Base-by-base conservation (phyloP, 92 coral and sea anemone genomes). In the Isaurus tuberculatus region DNA sequence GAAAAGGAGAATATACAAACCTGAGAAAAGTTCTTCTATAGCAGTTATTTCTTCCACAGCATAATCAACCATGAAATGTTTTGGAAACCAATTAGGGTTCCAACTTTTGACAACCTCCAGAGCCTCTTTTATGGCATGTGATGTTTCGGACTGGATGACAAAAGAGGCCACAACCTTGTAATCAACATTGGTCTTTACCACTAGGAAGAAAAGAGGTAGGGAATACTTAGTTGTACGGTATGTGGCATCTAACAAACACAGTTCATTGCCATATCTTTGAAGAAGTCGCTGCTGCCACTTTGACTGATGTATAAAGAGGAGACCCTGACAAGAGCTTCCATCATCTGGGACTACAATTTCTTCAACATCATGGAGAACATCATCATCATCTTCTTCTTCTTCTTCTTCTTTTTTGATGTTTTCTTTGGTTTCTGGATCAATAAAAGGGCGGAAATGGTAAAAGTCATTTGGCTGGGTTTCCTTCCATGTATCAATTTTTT, bases 131-230 rank as follows among this genome's bases (percentile, higher is more conserved):
- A 91, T 86, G 43, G 87, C 83, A 22, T 80, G 64, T n/a, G 81
- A 74, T 48, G 89, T 88, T 70, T 91, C 88, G 8, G 71, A 80
- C 83, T 91, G 92, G n/a, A 72, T 91, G 15, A 91, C 92, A 82
- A 91, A 88, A 22, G 86, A 87, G n/a, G 79, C 94, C 27, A 91
- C 91, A 20, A 91, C 89, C 33, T 85, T 72, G 73, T 88, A 91
- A n/a, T 88, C 86, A 23, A 88, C 70, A 64, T 91, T 91, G 10
- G 89, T 91, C 73, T 85, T 91, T 40, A 88, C 91, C 6, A 80
- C 86, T 6, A 88, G 73, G 31, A 91, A 91, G 49, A 58, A 91
- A 11, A 91, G 70, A 0, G 94, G 94, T 55, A 91, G 42, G 22
- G 82, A 42, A 51, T 91, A 87, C 68, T 84, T 90, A 1, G 89